Percentiles rank a stretch among this genome's conserved stretches.
phyloP scores from a whole-genome alignment of 2,113 vertebrate species.

The Sclerurus mexicanus region DNA sequence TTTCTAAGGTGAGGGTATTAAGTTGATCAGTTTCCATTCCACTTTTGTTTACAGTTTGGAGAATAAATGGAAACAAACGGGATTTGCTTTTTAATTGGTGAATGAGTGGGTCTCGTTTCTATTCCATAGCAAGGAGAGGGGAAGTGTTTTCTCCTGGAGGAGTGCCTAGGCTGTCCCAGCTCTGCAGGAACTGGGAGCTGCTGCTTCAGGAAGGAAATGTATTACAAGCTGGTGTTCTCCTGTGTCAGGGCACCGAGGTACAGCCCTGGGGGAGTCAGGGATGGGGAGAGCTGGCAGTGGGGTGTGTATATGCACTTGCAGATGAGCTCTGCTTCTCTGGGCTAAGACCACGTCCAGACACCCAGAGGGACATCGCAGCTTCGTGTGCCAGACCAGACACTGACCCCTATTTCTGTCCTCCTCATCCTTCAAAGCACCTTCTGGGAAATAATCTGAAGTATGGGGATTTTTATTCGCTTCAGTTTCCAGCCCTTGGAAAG shows the following conservation, averaged over 20 bases:
- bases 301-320: background rate
- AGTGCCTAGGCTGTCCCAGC: background rate
- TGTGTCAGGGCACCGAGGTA: accelerated
- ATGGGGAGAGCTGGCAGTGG: background rate
- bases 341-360: accelerated
- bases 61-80: background rate
- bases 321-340: background rate
- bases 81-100: background rate
- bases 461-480: no score
- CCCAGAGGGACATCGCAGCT: accelerated
- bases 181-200: background rate
- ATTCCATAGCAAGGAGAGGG: background rate
- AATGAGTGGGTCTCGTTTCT: background rate
- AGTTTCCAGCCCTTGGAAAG: background rate
- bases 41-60: background rate
- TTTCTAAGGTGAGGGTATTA: background rate
- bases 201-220: background rate
- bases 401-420: background rate
- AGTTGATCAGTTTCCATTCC: background rate
- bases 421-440: background rate
- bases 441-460: background rate
- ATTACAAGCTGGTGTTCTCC: background rate
- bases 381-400: accelerated
- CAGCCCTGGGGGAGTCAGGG: no score
- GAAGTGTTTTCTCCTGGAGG: background rate